A percentile compares a stretch with the other conserved stretches of the same genome.
phyloP scores from a whole-genome alignment of 2,888 invertebrate genomes.

The Caenorhabditis macrosperma region DNA sequence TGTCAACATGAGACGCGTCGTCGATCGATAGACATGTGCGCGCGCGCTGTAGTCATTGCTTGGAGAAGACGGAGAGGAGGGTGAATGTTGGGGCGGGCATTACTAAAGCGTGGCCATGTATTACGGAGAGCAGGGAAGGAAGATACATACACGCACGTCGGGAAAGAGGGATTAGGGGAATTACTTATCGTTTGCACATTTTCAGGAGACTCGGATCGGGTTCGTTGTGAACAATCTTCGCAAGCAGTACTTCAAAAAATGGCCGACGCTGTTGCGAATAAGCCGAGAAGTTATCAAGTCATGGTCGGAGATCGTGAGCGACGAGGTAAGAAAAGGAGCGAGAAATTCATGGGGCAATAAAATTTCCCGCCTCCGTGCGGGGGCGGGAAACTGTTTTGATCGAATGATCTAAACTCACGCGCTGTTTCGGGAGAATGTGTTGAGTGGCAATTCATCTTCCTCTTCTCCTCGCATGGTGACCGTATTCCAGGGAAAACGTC shows the following conservation, averaged over 20 bases:
- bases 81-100: too few species aligned
- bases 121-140: neutral
- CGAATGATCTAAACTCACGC: too few species aligned
- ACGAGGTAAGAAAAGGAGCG: constrained; percentile 36
- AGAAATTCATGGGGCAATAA: neutral
- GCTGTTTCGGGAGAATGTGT: too few species aligned
- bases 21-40: constrained; percentile 32
- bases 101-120: neutral
- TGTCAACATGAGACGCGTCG: neutral
- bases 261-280: constrained; percentile 70
- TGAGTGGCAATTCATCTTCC: too few species aligned
- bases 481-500: constrained; percentile 26
- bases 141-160: too few species aligned
- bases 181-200: too few species aligned
- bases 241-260: constrained; percentile 65
- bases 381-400: too few species aligned
- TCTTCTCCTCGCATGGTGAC: too few species aligned
- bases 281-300: constrained; percentile 75
- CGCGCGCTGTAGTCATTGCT: neutral
- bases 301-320: constrained; percentile 72
- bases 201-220: constrained; percentile 76
- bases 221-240: constrained; percentile 74
- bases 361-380: neutral
- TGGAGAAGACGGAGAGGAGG: neutral
- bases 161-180: too few species aligned